A percentile compares a stretch with the other conserved stretches of the same genome.
phyloP scores from a whole-genome alignment of 2,797 vertebrate species.

The Allobates femoralis region DNA sequence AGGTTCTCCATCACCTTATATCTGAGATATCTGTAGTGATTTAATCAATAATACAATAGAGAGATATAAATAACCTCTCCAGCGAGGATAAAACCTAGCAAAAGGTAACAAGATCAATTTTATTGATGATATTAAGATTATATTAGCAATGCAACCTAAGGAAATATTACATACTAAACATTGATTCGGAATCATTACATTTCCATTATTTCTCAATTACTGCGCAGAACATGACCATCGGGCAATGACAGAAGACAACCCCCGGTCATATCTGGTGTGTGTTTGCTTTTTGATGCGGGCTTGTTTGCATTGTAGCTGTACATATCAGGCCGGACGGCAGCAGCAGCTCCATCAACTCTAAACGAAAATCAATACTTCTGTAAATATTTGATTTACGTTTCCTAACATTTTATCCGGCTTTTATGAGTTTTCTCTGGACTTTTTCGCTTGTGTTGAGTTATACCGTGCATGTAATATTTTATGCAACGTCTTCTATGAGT shows the following conservation, averaged over 20 bases:
- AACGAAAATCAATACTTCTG: constrained; percentile 28
- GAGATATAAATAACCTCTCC: constrained; percentile 66
- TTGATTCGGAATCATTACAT: constrained; percentile 64
- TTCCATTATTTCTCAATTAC: constrained; percentile 48
- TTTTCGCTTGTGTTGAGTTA: background rate
- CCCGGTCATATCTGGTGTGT: background rate
- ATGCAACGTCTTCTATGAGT: background rate
- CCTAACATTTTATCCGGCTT: background rate
- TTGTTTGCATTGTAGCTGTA: constrained; percentile 13
- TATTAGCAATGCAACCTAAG: constrained; percentile 63
- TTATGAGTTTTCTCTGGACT: background rate
- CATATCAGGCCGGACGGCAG: background rate
- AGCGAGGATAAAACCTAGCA: constrained; percentile 69
- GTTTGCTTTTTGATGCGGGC: background rate
- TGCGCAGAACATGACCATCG: background rate
- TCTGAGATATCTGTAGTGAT: constrained; percentile 66
- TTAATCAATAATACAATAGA: constrained; percentile 67
- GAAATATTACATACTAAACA: constrained; percentile 67
- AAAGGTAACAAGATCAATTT: constrained; percentile 65
- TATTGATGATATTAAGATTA: constrained; percentile 64
- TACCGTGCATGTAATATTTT: constrained; percentile 4
- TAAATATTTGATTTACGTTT: constrained; percentile 41
- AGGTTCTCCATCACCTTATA: constrained; percentile 24
- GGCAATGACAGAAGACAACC: background rate
- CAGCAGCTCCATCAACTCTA: constrained; percentile 1